Base-by-base conservation (phyloP, 2,888 invertebrate species). In the Meteorus colon region DNA sequence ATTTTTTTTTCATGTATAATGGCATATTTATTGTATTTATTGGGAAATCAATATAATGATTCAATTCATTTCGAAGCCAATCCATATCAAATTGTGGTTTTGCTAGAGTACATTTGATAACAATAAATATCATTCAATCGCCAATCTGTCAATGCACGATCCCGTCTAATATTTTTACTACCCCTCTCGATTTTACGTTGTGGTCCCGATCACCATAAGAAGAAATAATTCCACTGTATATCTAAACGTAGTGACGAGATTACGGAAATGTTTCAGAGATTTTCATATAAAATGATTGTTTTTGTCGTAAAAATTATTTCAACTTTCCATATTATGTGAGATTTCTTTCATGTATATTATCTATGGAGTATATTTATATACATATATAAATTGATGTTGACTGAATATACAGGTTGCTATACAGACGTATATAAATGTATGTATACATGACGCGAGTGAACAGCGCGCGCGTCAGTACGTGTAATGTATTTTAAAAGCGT, bases 401-500 rank as follows among this genome's bases (percentile, higher is more conserved):
- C 19, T 55, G 19, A 55, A 19, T 55, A 55, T 55, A 55, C 55
- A 55, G 24, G 8, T 55, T 55, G 16, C 48, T 55, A 19, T 55
- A 19, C 6, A 19, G 4, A 55, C 14, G 31, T 62, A 29, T 62
- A 14, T 62, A 27, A 5, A 31, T 62, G n/a, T 31, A 29, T 29
- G 29, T 62, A 27, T 29, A 27, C 12, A 62, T 29, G 14, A 14
- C 27, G 62, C 62, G 31, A 12, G 62, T 16, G 31, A 27, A 24
- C 12, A 10, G 24, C 12, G 59, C 63, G 72, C 19, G 19, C 74
- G 69, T 76, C 77, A 74, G 80, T 80, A 84, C 86, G 86, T 84
- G 86, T 88, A 87, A 88, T 88, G 87, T 87, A 88, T 88, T 88
- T 88, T 88, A 88, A 88, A 88, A 87, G 88, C 88, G 82, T 55